Percentiles rank a stretch among this genome's conserved stretches.
These are phyloP conservation scores for Gallinago stenura DNA, from an alignment of 2,797 vertebrate species.

Conservation along the genomic window DNA sequence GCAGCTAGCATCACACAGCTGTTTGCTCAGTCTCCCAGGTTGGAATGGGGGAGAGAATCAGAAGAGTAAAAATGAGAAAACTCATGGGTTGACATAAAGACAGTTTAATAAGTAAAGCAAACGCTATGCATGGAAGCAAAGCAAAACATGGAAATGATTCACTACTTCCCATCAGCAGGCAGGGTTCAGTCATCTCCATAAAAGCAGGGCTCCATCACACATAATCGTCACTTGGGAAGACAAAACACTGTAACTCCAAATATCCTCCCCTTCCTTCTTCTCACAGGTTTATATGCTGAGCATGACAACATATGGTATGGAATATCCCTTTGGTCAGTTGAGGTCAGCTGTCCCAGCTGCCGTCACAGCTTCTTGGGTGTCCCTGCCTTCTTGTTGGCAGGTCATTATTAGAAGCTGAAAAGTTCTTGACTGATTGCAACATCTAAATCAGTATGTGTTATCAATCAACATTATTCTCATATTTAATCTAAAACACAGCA, in stretches of 20 bases:
- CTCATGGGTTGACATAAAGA: not conserved
- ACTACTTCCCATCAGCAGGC: not conserved
- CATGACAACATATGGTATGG: not conserved
- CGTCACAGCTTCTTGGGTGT: not conserved
- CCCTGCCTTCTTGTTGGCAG: not conserved
- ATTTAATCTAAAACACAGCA: not conserved
- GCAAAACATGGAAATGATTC: not conserved
- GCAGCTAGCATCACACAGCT: not conserved
- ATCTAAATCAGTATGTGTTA: not conserved
- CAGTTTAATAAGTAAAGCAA: not conserved
- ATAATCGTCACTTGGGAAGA: not conserved
- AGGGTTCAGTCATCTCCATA: not conserved
- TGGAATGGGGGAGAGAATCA: not conserved
- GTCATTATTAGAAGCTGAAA: not conserved
- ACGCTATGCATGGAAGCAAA: not conserved
- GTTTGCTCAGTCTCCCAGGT: not conserved
- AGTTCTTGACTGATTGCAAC: not conserved
- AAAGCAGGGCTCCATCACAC: not conserved
- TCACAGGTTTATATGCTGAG: not conserved
- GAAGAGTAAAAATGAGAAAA: not conserved
- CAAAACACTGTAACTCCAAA: not conserved
- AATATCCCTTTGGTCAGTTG: not conserved
- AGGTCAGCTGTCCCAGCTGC: not conserved
- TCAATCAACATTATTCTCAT: not conserved
- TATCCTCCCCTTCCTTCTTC: not conserved